Percentiles rank a stretch among this genome's conserved stretches.
These are phyloP conservation scores for Oreochromis spilurus DNA, from an alignment of 2,113 vertebrate species.

Conservation along the genomic window DNA sequence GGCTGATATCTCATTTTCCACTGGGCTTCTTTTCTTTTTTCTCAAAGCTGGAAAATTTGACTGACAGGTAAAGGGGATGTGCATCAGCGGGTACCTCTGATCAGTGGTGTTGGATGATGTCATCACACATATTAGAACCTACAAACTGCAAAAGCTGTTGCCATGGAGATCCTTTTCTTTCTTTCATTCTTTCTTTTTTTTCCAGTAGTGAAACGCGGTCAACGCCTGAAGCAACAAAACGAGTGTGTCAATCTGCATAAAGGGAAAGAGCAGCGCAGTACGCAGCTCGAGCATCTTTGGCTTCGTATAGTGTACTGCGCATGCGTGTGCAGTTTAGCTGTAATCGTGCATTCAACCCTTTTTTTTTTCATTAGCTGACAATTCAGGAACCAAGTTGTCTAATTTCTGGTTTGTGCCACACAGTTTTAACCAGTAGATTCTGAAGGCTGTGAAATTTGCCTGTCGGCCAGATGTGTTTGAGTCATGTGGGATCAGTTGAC, in stretches of 20 bases:
- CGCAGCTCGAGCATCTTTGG: background rate
- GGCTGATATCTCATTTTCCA: background rate
- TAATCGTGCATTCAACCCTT: background rate
- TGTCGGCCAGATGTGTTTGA: constrained; percentile 31
- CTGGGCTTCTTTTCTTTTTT: background rate
- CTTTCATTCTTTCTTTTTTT: background rate
- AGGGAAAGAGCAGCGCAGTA: background rate
- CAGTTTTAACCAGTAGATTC: background rate
- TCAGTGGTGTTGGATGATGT: constrained; percentile 25
- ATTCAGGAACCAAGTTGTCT: background rate
- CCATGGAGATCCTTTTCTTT: constrained; percentile 45
- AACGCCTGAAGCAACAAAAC: constrained; percentile 39
- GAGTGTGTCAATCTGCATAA: constrained; percentile 52
- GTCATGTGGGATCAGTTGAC: constrained; percentile 40
- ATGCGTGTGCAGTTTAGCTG: background rate
- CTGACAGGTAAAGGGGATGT: background rate
- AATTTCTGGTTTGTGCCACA: background rate
- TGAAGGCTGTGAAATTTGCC: constrained; percentile 45
- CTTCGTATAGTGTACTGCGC: background rate
- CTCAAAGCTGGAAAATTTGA: background rate
- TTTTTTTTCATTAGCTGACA: background rate
- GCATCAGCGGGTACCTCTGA: constrained; percentile 10
- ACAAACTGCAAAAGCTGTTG: constrained; percentile 58
- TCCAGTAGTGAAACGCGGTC: constrained; percentile 40
- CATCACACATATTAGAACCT: constrained; percentile 27